These are phyloP conservation scores for Elachura formosa DNA, from an alignment of 2,113 vertebrate species.

Conservation along the genomic window DNA sequence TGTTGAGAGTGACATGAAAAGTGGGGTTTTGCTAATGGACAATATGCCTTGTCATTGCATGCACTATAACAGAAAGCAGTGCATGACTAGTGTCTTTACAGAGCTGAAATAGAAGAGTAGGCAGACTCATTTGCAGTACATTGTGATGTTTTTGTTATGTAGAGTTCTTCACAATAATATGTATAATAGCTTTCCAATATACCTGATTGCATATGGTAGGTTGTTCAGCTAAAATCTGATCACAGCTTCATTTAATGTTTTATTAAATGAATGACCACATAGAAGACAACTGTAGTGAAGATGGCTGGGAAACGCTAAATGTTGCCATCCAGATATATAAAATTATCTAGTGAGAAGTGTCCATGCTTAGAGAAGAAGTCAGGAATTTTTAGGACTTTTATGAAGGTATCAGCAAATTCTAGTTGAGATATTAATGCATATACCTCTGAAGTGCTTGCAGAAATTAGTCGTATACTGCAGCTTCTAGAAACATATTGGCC, in stretches of 20 bases:
- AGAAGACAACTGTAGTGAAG: background rate
- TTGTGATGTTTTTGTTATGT: background rate
- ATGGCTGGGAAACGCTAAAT: background rate
- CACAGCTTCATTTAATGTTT: background rate
- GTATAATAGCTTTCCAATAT: background rate
- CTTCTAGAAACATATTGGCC: background rate
- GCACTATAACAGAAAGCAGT: background rate
- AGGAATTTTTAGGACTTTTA: background rate
- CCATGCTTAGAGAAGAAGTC: background rate
- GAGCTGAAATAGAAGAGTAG: background rate
- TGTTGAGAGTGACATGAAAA: background rate
- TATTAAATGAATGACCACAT: background rate
- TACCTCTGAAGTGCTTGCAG: background rate
- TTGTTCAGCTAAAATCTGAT: background rate
- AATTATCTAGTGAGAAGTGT: background rate
- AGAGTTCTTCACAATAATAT: background rate
- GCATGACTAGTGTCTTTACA: background rate
- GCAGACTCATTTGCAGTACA: background rate
- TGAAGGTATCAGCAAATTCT: background rate
- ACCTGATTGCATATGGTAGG: background rate
- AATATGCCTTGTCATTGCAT: background rate
- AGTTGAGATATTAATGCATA: background rate
- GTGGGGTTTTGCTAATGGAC: background rate
- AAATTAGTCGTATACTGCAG: background rate
- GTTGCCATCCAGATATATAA: background rate